A percentile compares a stretch with the other conserved stretches of the same genome.
These are phyloP conservation scores for Callopanchax toddi DNA, from an alignment of 2,113 vertebrate genomes.

Conservation along the genomic window DNA sequence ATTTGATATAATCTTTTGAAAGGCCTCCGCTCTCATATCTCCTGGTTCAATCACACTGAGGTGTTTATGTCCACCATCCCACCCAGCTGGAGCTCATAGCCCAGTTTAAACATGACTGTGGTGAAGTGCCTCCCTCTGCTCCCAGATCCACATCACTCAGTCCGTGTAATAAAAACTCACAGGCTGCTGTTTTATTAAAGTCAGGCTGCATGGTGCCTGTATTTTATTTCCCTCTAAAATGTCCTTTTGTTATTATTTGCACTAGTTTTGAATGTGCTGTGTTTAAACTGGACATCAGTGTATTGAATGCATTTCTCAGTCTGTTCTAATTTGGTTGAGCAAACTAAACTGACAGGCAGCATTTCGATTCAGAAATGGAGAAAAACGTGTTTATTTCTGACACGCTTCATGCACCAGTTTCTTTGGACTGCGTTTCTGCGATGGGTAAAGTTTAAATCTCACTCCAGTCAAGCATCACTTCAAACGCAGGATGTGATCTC, in stretches of 20 bases:
- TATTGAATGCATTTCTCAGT: neutral
- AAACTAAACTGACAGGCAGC: too few species aligned
- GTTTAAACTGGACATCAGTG: constrained; percentile 26
- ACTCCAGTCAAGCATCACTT: too few species aligned
- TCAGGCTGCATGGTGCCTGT: constrained; percentile 47
- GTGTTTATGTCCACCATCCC: constrained; percentile 38
- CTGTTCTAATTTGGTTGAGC: neutral
- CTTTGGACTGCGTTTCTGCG: too few species aligned
- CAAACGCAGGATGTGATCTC: too few species aligned
- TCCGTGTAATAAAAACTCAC: constrained; percentile 58
- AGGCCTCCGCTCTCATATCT: constrained; percentile 29
- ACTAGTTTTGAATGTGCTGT: constrained; percentile 20
- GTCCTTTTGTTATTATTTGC: constrained; percentile 46
- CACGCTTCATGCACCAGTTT: too few species aligned
- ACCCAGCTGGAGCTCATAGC: constrained; percentile 4
- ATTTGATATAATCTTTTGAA: constrained; percentile 43
- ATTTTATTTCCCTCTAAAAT: constrained; percentile 46
- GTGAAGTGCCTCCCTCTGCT: constrained; percentile 24
- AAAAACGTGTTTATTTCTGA: too few species aligned
- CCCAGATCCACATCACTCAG: constrained; percentile 32
- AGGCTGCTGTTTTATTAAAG: constrained; percentile 54
- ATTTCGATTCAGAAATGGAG: too few species aligned
- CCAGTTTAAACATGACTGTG: neutral
- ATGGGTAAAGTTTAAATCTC: too few species aligned
- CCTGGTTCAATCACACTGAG: constrained; percentile 3